Base-by-base conservation (phyloP, 92 coral and sea anemone genomes). In the Parazoanthus swiftii region DNA sequence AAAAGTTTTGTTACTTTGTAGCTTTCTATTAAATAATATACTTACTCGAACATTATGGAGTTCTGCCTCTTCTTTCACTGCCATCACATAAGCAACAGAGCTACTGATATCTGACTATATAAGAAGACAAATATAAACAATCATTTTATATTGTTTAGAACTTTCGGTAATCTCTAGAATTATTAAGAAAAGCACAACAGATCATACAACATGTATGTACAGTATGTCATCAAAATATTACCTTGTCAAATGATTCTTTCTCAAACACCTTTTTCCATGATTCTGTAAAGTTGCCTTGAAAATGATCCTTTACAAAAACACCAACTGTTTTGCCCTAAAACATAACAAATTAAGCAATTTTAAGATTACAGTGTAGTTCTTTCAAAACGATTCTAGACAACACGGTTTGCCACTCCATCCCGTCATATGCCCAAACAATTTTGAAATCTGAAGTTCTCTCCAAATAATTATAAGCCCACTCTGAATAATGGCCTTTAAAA, bases 101-200 rank as follows among this genome's bases (percentile, higher is more conserved):
- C 92, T 93, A 90, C 98, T 97, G 68, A 97, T 88, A 73, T 97
- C 99, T 87, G 94, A 92, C 98, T 96, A 85, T 96, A 85, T 33
- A 44, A 73, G 76, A 74, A n/a, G 26, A 23, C 74, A 37, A 73
- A 56, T 74, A 76, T n/a, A 36, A 18, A 6, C 9, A 39, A 76
- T 16, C 1, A 37, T 35, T 72, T 9, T 8, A 13, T 3, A 36
- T 10, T 11, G 33, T 29, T 29, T n/a, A 33, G 8, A 72, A 25
- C n/a, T n/a, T n/a, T n/a, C 8, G 3, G 6, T 25, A 74, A 74
- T 13, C 18, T 74, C 7, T 15, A 15, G 21, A 74, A 29, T 7
- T 6, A 35, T 16, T 20, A 14, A 74, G 8, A 36, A 74, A 15
- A 7, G 21, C 21, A 13, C 39, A 73, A 35, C 16, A 73, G 6